A percentile compares a stretch with the other conserved stretches of the same genome.
phyloP scores from a whole-genome alignment of 2,888 invertebrate species.

The Polietes domitor region DNA sequence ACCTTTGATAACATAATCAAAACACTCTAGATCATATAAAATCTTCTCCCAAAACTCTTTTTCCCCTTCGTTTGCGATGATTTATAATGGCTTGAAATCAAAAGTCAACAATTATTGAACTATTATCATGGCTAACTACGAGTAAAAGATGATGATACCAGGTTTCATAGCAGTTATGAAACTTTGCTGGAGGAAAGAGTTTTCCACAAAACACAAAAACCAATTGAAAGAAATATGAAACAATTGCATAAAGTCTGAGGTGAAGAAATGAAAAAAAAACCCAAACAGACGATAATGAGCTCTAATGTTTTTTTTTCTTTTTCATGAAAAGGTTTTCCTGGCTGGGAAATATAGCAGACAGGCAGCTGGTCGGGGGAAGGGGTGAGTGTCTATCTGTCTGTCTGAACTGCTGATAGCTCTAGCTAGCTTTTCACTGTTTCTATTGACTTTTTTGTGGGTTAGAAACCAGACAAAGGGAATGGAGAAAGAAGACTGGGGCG shows the following conservation, averaged over 20 bases:
- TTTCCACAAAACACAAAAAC: not conserved
- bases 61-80: not conserved
- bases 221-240: constrained; percentile 12
- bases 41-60: not conserved
- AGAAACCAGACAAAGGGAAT: not conserved
- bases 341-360: not conserved
- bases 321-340: constrained; percentile 2
- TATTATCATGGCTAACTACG: not conserved
- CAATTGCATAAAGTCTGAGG: constrained; percentile 22
- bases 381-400: no score
- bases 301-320: constrained; percentile 52
- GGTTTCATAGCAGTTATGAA: not conserved
- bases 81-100: not conserved
- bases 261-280: not conserved
- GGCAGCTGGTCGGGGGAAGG: not conserved
- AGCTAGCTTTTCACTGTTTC: not conserved
- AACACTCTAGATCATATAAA: not conserved
- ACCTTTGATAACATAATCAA: not conserved
- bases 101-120: constrained; percentile 24
- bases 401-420: no score
- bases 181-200: not conserved
- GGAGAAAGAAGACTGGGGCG: not conserved
- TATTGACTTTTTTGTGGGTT: not conserved
- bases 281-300: constrained; percentile 61
- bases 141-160: not conserved